Evolutionary conservation across 2,113 vertebrate species (phyloP), one percentile per base, ranked within the genome.

Genomic region (Herpetotheres cachinnans): DNA sequence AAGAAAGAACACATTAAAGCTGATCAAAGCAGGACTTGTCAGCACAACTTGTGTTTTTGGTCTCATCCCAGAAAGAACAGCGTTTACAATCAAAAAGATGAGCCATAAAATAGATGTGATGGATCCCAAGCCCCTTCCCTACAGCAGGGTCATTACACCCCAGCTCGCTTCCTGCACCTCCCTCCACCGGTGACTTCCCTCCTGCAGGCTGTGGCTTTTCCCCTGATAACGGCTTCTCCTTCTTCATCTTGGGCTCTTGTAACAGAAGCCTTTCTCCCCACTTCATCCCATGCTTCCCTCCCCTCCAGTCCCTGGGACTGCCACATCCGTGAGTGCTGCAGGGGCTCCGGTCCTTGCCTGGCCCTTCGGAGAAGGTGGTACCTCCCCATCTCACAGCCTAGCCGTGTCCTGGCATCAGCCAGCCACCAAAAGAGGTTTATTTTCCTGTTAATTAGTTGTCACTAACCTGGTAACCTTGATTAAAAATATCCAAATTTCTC

Each of bases 381-480:
- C 32, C 38, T 78, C 38, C 21, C 17, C 11, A 5, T 13, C 42
- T 40, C n/a, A 16, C 8, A 16, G 47, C 62, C 27, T 3, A 20
- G 18, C 27, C 42, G 36, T 0, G 0, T 11, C 58, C 58, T 17
- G 27, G 13, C n/a, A 81, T 8, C 24, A 1, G 9, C 14, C 13
- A 40, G 49, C 6, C 71, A 73, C 34, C 21, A 42, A 50, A 36
- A 22, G 9, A 52, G 7, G 6, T 6, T 5, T 26, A 18, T 69
- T 44, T 47, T 46, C n/a, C 46, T 7, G 2, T 38, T 50, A 14
- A 82, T 38, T 21, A 50, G 11, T 2, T 46, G 21, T 19, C 59
- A 81, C n/a, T 73, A 89, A 77, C 19, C 32, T 7, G 12, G 18
- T 27, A 91, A 83, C 38, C 11, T 47, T 15, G 27, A 90, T 58